Evolutionary conservation across 2,113 vertebrate genomes (phyloP).

Genomic region (Stegastes partitus): DNA sequence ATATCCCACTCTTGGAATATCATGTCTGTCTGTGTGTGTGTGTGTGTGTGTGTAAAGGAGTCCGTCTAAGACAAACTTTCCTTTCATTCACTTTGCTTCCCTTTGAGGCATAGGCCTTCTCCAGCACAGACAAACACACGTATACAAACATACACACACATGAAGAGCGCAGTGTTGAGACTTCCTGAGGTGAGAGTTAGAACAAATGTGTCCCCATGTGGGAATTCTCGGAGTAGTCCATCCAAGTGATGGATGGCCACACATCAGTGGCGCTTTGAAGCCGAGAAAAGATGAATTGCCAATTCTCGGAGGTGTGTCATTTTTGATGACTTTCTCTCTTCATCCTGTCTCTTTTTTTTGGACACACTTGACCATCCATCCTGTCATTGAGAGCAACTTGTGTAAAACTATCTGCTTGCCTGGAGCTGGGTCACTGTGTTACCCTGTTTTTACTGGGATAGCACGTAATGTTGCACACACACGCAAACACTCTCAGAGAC

Average conservation of each 20-base stretch:
- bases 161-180: conserved; percentile 49
- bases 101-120: conserved; percentile 38
- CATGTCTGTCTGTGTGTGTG: conserved; percentile 26
- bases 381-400: conserved; percentile 5
- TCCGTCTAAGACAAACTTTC: conserved; percentile 60
- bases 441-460: conserved; percentile 16
- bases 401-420: conserved; percentile 47
- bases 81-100: conserved; percentile 39
- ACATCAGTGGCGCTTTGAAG: conserved; percentile 61
- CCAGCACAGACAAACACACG: conserved; percentile 33
- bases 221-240: conserved; percentile 63
- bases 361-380: conserved; percentile 19
- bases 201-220: conserved; percentile 64
- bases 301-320: conserved; percentile 37
- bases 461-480: conserved; percentile 9
- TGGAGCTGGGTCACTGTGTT: conserved; percentile 23
- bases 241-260: conserved; percentile 64
- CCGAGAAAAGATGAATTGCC: conserved; percentile 50
- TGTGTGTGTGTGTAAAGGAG: conserved; percentile 9
- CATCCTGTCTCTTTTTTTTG: conserved; percentile 9
- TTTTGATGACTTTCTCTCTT: conserved; percentile 25
- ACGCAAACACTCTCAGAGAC: conserved; percentile 26
- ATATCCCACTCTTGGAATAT: conserved; percentile 53
- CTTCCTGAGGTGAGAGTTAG: conserved; percentile 46
- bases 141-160: conserved; percentile 16